These are phyloP conservation scores for Apotomis turbidana DNA, from an alignment of 2,888 invertebrate species.

Conservation along the genomic window DNA sequence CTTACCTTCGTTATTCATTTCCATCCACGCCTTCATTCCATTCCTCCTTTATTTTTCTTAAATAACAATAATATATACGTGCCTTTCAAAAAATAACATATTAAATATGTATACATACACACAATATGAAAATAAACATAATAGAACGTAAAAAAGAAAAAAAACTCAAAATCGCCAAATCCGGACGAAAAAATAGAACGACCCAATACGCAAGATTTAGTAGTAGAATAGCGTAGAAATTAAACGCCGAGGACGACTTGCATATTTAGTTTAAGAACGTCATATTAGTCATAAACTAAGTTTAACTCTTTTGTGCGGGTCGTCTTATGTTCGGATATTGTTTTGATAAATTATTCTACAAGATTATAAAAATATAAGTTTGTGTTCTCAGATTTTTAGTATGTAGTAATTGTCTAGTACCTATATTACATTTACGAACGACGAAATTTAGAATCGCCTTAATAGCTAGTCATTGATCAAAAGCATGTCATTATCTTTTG, in stretches of 20 bases:
- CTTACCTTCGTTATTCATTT: too few relatives aligned
- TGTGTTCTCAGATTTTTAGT: constrained; percentile 26
- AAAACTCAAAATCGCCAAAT: too few relatives aligned
- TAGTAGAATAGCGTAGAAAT: constrained; percentile 19
- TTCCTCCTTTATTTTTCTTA: too few relatives aligned
- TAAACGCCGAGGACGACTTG: constrained; percentile 2
- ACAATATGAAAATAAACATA: too few relatives aligned
- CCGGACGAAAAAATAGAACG: too few relatives aligned
- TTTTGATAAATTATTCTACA: constrained; percentile 19
- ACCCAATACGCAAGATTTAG: constrained; percentile 24
- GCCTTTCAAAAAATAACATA: too few relatives aligned
- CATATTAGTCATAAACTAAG: neutral
- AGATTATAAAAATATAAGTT: neutral
- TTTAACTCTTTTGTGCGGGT: neutral
- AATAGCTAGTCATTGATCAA: constrained; percentile 67
- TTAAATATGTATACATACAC: too few relatives aligned
- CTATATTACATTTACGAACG: constrained; percentile 10
- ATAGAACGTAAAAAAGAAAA: too few relatives aligned
- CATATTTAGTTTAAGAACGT: neutral
- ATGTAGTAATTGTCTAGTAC: constrained; percentile 1
- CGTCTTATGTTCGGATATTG: constrained; percentile 21
- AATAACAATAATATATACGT: too few relatives aligned
- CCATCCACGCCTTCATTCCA: too few relatives aligned
- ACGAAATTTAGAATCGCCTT: constrained; percentile 61
- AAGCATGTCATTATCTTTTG: constrained; percentile 21